Evolutionary conservation across 2,113 vertebrate genomes (phyloP).

Genomic region (Oreochromis aureus): DNA sequence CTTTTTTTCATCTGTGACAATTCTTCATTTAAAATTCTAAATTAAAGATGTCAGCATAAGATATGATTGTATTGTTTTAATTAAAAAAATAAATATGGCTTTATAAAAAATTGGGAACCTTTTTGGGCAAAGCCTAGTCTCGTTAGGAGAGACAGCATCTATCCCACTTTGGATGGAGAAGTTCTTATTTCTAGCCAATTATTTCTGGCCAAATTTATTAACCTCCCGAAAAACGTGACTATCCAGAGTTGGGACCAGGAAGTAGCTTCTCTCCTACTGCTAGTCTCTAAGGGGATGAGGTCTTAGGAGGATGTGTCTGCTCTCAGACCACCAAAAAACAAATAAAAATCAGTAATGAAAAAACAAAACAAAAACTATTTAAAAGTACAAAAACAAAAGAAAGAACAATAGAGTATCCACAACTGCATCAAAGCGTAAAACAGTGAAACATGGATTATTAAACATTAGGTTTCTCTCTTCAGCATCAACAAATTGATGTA

Average conservation of each 20-base stretch:
- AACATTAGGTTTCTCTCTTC: neutral
- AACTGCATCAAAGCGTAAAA: neutral
- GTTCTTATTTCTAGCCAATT: neutral
- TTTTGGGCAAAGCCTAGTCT: neutral
- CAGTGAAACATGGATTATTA: neutral
- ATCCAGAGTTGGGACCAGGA: neutral
- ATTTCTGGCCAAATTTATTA: neutral
- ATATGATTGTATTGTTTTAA: neutral
- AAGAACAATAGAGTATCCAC: neutral
- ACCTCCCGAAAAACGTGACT: neutral
- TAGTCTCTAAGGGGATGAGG: neutral
- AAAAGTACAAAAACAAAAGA: neutral
- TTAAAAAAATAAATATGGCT: neutral
- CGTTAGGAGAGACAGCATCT: neutral
- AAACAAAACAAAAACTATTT: neutral
- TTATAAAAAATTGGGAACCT: neutral
- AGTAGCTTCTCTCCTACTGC: neutral
- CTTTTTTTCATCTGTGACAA: neutral
- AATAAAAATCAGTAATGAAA: neutral
- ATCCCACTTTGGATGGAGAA: neutral
- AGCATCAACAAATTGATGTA: neutral
- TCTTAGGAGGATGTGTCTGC: neutral
- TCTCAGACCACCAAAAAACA: neutral
- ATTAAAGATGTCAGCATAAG: neutral
- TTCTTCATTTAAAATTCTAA: neutral